Conservation (phyloP, 2,888 invertebrate species). For the Tetragnatha montana region DNA sequence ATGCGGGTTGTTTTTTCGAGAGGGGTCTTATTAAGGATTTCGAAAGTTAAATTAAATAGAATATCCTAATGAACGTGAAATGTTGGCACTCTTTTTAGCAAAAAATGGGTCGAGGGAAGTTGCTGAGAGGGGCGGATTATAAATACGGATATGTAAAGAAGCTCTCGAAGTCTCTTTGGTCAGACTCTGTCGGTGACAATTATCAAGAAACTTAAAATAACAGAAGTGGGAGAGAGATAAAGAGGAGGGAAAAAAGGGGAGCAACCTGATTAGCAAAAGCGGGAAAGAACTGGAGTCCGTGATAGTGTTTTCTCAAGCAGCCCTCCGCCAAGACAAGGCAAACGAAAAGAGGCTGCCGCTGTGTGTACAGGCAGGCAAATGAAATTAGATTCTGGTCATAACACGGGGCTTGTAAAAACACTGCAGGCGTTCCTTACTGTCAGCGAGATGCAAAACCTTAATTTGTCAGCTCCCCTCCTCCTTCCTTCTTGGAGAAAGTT, state of each 20-base stretch:
- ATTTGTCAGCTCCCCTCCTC: slow-evolving; percentile 64
- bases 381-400: slow-evolving; percentile 71
- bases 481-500: slow-evolving; percentile 46
- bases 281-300: slow-evolving; percentile 46
- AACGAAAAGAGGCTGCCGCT: slow-evolving; percentile 50
- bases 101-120: no score
- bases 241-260: slow-evolving; percentile 47
- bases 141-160: neutral
- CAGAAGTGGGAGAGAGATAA: slow-evolving; percentile 62
- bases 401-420: slow-evolving; percentile 69
- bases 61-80: no score
- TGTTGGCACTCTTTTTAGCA: no score
- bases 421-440: slow-evolving; percentile 68
- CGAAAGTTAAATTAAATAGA: no score
- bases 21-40: no score
- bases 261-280: slow-evolving; percentile 68
- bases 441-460: slow-evolving; percentile 68
- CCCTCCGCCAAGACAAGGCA: slow-evolving; percentile 57
- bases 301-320: slow-evolving; percentile 70
- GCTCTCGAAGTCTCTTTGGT: slow-evolving; percentile 5
- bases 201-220: slow-evolving; percentile 71
- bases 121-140: no score
- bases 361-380: slow-evolving; percentile 63
- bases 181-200: slow-evolving; percentile 63
- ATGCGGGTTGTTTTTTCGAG: no score